phyloP scores from a whole-genome alignment of 2,888 invertebrate genomes.

The Lasioglossum oenotherae region DNA sequence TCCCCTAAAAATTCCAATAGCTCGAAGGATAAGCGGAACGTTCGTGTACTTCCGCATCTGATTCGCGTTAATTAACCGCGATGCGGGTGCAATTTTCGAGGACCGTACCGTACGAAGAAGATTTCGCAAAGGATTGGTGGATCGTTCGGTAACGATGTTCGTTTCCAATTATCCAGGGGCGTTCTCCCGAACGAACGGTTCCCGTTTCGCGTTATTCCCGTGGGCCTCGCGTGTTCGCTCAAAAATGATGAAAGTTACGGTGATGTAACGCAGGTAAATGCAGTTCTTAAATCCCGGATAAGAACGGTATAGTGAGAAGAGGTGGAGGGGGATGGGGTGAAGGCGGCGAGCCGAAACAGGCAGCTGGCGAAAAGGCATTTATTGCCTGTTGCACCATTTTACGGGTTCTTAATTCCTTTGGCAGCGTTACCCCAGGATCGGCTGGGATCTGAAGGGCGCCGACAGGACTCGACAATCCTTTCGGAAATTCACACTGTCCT shows the following conservation, averaged over 20 bases:
- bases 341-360: conserved; percentile 42
- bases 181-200: conserved; percentile 30
- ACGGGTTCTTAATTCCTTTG: conserved; percentile 79
- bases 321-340: conserved; percentile 20
- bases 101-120: neutral
- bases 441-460: conserved; percentile 63
- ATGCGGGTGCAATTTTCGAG: neutral
- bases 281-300: conserved; percentile 72
- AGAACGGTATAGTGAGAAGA: conserved; percentile 46
- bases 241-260: conserved; percentile 71
- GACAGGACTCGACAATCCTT: conserved; percentile 69
- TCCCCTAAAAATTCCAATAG: neutral
- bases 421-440: conserved; percentile 60
- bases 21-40: neutral
- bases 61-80: conserved; percentile 4
- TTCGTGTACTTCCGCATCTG: neutral
- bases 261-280: conserved; percentile 72
- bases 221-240: conserved; percentile 52
- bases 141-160: conserved; percentile 34
- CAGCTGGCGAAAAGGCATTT: conserved; percentile 82
- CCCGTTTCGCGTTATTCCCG: conserved; percentile 53
- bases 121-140: neutral
- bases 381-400: conserved; percentile 80
- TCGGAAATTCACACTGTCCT: conserved; percentile 73
- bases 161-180: conserved; percentile 60